Evolutionary conservation across 2,888 invertebrate genomes (phyloP).

Genomic region (Linnaemya tessellans): DNA sequence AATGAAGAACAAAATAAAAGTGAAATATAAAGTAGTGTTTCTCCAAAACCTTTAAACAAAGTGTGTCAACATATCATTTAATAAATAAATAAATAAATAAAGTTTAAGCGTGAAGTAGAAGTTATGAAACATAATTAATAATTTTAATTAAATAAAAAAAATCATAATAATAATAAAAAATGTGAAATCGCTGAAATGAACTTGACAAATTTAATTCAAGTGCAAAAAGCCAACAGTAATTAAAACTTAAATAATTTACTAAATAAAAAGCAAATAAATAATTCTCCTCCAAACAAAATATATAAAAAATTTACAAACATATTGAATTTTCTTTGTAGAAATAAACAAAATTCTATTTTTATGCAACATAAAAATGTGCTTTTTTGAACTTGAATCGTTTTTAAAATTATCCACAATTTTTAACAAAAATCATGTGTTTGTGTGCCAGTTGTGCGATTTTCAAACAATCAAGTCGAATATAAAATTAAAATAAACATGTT

Average conservation of each 20-base stretch:
- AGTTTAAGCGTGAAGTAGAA: background rate
- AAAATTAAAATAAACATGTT: conserved; percentile 15
- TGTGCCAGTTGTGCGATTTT: background rate
- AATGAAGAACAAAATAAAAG: background rate
- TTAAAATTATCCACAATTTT: background rate
- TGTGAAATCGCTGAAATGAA: background rate
- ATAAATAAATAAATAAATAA: conserved; percentile 2
- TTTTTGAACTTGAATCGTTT: background rate
- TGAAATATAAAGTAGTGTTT: background rate
- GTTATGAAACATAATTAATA: background rate
- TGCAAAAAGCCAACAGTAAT: background rate
- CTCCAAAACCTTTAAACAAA: background rate
- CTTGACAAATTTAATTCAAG: conserved; percentile 1
- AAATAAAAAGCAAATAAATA: background rate
- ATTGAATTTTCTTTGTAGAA: conserved; percentile 2
- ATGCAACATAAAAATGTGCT: background rate
- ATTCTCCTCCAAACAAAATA: background rate
- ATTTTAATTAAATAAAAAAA: background rate
- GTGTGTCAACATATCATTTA: conserved; percentile 55
- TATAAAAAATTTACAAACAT: background rate
- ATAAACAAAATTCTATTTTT: conserved; percentile 10
- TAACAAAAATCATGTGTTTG: background rate
- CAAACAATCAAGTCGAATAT: conserved; percentile 12
- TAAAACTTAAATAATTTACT: conserved; percentile 4
- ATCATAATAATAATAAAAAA: background rate